phyloP scores from a whole-genome alignment of 2,888 invertebrate species.

The Lordiphosa andalusiaca region DNA sequence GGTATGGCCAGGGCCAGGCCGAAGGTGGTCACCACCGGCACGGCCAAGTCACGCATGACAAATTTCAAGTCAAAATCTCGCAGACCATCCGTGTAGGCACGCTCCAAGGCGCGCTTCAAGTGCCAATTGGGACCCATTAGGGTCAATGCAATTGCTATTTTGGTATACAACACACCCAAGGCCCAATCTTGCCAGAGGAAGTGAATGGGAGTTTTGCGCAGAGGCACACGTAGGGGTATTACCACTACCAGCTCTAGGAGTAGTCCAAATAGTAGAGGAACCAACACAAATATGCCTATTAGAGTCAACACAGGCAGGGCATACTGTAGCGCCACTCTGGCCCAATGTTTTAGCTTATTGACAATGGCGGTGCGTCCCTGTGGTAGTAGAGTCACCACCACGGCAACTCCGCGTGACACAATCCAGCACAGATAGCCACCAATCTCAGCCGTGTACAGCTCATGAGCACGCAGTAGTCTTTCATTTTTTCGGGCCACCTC shows the following conservation, averaged over 20 bases:
- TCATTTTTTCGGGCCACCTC: slow-evolving; percentile 65
- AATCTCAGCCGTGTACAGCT: slow-evolving; percentile 95
- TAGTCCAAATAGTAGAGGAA: slow-evolving; percentile 95
- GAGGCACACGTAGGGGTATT: slow-evolving; percentile 94
- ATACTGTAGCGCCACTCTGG: slow-evolving; percentile 87
- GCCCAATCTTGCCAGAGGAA: slow-evolving; percentile 99
- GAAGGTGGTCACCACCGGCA: slow-evolving; percentile 93
- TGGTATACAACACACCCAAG: slow-evolving; percentile 97
- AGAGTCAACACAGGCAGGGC: slow-evolving; percentile 86
- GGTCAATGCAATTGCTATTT: slow-evolving; percentile 96
- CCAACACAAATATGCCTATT: slow-evolving; percentile 90
- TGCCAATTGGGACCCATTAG: slow-evolving; percentile 99
- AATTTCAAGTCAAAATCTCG: slow-evolving; percentile 94
- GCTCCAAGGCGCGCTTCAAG: slow-evolving; percentile 93
- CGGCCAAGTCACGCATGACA: slow-evolving; percentile 91
- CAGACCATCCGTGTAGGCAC: slow-evolving; percentile 95
- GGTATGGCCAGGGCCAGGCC: slow-evolving; percentile 95
- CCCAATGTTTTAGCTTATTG: slow-evolving; percentile 87
- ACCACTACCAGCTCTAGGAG: slow-evolving; percentile 94
- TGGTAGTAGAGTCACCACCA: slow-evolving; percentile 93
- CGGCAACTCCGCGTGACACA: slow-evolving; percentile 88
- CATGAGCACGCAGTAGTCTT: slow-evolving; percentile 88
- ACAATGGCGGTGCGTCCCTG: slow-evolving; percentile 90
- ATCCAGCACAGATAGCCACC: slow-evolving; percentile 98
- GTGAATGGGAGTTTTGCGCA: slow-evolving; percentile 93